phyloP scores from a whole-genome alignment of 2,888 invertebrate genomes.

The Marasmarcha lunaedactyla region DNA sequence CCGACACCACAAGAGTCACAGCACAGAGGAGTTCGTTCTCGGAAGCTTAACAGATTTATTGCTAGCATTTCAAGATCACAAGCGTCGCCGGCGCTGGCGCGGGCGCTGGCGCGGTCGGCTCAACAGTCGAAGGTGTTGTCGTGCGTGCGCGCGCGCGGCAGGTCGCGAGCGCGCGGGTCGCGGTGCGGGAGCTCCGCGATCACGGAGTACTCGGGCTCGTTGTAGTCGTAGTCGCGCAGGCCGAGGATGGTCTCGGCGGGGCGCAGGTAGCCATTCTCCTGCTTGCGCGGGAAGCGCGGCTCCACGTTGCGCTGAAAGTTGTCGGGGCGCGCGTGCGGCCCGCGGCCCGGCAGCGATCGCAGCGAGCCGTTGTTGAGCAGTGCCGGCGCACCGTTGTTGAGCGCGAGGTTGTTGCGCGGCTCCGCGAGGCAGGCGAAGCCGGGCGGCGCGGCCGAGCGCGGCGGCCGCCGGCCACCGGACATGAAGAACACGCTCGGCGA shows the following conservation, averaged over 20 bases:
- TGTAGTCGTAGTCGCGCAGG: constrained; percentile 40
- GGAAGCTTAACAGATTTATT: constrained; percentile 67
- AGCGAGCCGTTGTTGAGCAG: constrained; percentile 64
- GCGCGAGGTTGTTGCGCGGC: constrained; percentile 62
- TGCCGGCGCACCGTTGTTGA: constrained; percentile 64
- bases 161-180: constrained; percentile 36
- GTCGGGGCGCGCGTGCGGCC: constrained; percentile 45
- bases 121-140: constrained; percentile 68
- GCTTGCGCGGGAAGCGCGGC: constrained; percentile 47
- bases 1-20: constrained; percentile 51
- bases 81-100: constrained; percentile 31
- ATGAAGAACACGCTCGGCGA: constrained; percentile 85
- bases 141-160: constrained; percentile 53
- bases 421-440: constrained; percentile 83
- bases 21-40: constrained; percentile 46
- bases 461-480: constrained; percentile 72
- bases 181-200: constrained; percentile 49
- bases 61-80: constrained; percentile 71
- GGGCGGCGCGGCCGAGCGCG: constrained; percentile 72
- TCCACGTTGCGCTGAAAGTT: constrained; percentile 60
- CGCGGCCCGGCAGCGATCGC: constrained; percentile 53
- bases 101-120: constrained; percentile 42
- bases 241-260: not conserved
- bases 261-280: constrained; percentile 23
- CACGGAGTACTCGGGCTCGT: constrained; percentile 64